Base-by-base conservation (phyloP, 2,888 invertebrate genomes). In the Eubasilissa splendida region DNA sequence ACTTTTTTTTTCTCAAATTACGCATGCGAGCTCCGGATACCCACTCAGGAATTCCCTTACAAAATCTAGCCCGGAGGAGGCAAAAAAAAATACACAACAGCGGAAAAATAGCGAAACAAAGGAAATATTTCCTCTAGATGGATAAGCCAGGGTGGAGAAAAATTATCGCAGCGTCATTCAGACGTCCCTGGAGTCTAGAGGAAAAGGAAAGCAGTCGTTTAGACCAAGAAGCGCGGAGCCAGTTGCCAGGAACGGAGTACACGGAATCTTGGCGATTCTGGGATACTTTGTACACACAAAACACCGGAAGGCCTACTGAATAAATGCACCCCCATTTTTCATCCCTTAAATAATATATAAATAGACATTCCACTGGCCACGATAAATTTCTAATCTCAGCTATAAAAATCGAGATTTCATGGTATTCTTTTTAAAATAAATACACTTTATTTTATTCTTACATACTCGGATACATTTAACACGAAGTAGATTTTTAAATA, bases 81-180 rank as follows among this genome's bases (percentile, higher is more conserved):
- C 31, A 60, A 8, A 74, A 74, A 22, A 74, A 31, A 33, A 33
- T 42, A 74, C 8, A 74, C 31, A 71, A 14, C 14, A 14, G 52
- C 52, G 14, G 68, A 71, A 71, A 71, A 71, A 71, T 14, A 22
- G 53, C 7, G 59, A 74, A 74, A 74, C 74, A 74, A 74, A 74
- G 74, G 22, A 59, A 50, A 74, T 74, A 74, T 59, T 74, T 74
- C 50, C 59, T 50, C 54, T 66, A 76, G 80, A 71, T 76, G 80
- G 53, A 74, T 74, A 73, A 54, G 73, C 73, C 66, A 42, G 80
- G 42, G 80, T 54, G 77, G 65, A 81, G 81, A 83, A 83, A 81
- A 81, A 83, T 83, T 81, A 81, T 81, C 83, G 73, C 79, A 79
- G 79, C 76, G 79, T 68, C 83, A 80, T 60, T 80, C 71, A 42